These are phyloP conservation scores for Pangasius krempfi DNA, from an alignment of 2,797 vertebrate genomes.

Conservation along the genomic window DNA sequence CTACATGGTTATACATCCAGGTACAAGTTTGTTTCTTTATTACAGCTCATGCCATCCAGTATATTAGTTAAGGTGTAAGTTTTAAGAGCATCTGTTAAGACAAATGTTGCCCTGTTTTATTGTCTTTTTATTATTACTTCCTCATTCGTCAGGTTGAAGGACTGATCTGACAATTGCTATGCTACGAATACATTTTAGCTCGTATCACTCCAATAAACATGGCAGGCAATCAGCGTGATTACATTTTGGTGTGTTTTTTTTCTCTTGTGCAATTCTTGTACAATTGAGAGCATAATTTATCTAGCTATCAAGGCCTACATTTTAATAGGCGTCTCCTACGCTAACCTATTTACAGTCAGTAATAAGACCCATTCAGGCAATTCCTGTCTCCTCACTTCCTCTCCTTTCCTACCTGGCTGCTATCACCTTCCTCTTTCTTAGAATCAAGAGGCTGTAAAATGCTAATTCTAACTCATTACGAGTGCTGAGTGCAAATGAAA, in stretches of 20 bases:
- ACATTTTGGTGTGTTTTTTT: constrained; percentile 21
- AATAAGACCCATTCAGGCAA: constrained; percentile 1
- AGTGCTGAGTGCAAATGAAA: constrained; percentile 46
- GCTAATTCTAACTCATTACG: constrained; percentile 64
- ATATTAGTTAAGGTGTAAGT: neutral
- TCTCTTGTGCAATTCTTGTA: neutral
- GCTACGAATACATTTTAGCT: neutral
- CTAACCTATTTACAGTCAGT: neutral
- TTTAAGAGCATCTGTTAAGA: neutral
- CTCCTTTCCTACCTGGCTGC: constrained; percentile 48
- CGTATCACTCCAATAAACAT: neutral
- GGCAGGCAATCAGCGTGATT: neutral
- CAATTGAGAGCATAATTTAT: neutral
- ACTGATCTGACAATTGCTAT: neutral
- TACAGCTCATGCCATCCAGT: neutral
- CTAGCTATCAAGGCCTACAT: no score
- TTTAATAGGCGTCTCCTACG: neutral
- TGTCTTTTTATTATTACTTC: neutral
- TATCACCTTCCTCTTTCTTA: constrained; percentile 47
- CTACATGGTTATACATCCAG: neutral
- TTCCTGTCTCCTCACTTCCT: constrained; percentile 64
- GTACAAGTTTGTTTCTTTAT: neutral
- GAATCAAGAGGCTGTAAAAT: constrained; percentile 68
- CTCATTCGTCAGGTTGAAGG: neutral
- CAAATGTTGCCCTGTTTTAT: neutral